Conservation (phyloP, 2,888 invertebrate species). For the Myathropa florea region DNA sequence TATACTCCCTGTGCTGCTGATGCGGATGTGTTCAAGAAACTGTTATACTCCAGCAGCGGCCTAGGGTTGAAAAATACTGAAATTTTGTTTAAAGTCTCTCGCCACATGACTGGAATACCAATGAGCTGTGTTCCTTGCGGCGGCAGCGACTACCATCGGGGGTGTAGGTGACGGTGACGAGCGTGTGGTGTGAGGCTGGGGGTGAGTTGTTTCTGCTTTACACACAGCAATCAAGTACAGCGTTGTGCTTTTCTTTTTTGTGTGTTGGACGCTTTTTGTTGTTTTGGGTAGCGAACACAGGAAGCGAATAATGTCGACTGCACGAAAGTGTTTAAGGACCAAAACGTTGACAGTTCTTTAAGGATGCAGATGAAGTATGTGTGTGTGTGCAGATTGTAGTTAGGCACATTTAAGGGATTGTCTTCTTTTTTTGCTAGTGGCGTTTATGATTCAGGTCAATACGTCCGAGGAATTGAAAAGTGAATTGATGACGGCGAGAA, state of each 20-base stretch:
- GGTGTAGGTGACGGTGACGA: slow-evolving; percentile 15
- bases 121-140: slow-evolving; percentile 68
- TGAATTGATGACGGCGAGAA: background rate
- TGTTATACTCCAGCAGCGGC: slow-evolving; percentile 66
- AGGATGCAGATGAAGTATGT: slow-evolving; percentile 65
- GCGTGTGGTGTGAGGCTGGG: background rate
- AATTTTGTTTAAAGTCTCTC: slow-evolving; percentile 67
- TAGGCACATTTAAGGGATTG: slow-evolving; percentile 33
- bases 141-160: slow-evolving; percentile 39
- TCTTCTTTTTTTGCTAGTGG: background rate
- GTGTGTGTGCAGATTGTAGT: background rate
- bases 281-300: slow-evolving; percentile 27
- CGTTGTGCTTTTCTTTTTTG: slow-evolving; percentile 55
- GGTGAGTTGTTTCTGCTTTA: slow-evolving; percentile 73
- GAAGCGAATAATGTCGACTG: slow-evolving; percentile 61
- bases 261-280: slow-evolving; percentile 31
- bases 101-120: slow-evolving; percentile 71
- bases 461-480: slow-evolving; percentile 30
- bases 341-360: slow-evolving; percentile 60
- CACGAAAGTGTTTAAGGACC: slow-evolving; percentile 66
- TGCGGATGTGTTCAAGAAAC: slow-evolving; percentile 61
- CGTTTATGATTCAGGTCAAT: slow-evolving; percentile 50
- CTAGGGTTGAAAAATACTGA: slow-evolving; percentile 68
- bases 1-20: slow-evolving; percentile 18
- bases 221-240: slow-evolving; percentile 72